Percentiles rank a stretch among this genome's conserved stretches.
Evolutionary conservation across 1,140 invertebrate species (phyloP).

Genomic region (Lutraria rhynchaena): DNA sequence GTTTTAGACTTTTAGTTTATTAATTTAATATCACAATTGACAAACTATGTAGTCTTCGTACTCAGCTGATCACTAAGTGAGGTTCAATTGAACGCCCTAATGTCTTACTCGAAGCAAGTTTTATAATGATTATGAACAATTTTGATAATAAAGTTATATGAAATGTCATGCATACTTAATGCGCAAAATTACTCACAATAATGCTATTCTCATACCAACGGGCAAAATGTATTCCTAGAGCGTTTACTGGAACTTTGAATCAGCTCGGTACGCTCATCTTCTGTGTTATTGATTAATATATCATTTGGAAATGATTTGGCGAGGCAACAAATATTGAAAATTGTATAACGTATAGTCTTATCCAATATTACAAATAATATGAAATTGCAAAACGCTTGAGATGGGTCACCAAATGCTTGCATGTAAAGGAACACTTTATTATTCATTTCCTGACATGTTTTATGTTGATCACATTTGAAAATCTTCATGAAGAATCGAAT

Average conservation of each 20-base stretch:
- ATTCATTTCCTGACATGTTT: too few species aligned
- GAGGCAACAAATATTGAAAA: neutral
- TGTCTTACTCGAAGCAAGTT: too few species aligned
- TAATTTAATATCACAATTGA: too few species aligned
- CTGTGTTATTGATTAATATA: neutral
- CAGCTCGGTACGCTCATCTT: too few species aligned
- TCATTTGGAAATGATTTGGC: neutral
- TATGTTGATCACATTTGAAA: neutral
- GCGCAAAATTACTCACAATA: neutral
- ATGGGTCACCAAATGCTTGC: slow-evolving; percentile 22
- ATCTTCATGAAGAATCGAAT: neutral
- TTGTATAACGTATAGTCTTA: neutral
- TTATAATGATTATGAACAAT: too few species aligned
- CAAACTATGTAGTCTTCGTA: too few species aligned
- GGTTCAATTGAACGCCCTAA: too few species aligned
- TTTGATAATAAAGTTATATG: too few species aligned
- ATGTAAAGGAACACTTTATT: slow-evolving; percentile 2
- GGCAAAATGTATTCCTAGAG: neutral
- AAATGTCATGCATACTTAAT: neutral
- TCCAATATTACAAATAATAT: slow-evolving; percentile 32
- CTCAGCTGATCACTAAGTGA: too few species aligned
- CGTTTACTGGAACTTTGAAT: neutral
- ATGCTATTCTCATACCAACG: neutral
- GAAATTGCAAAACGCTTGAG: slow-evolving; percentile 26
- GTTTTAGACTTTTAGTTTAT: too few species aligned